phyloP scores from a whole-genome alignment of 2,888 invertebrate genomes.

The Agapostemon virescens region DNA sequence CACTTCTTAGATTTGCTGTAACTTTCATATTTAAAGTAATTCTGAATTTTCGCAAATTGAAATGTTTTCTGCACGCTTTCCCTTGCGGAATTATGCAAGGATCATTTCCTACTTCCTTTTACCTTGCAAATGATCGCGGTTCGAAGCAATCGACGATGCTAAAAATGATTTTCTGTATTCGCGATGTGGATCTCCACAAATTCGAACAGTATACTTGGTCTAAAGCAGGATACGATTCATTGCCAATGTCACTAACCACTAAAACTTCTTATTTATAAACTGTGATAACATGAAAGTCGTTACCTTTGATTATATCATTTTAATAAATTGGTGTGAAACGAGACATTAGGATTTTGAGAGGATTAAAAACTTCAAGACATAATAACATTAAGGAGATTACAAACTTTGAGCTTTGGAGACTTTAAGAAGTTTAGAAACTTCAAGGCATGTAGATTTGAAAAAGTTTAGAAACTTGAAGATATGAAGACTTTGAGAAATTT shows the following conservation, averaged over 20 bases:
- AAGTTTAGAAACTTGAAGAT: too few relatives aligned
- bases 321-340: too few relatives aligned
- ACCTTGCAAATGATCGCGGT: not conserved
- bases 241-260: not conserved
- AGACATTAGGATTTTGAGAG: too few relatives aligned
- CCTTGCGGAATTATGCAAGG: not conserved
- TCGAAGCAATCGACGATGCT: not conserved
- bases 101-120: not conserved
- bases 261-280: not conserved
- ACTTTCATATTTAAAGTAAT: not conserved
- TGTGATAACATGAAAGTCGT: too few relatives aligned
- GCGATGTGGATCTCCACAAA: not conserved
- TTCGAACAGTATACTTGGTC: not conserved
- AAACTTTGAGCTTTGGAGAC: too few relatives aligned
- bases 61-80: not conserved
- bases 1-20: not conserved
- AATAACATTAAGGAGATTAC: too few relatives aligned
- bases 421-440: too few relatives aligned
- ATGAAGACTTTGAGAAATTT: too few relatives aligned
- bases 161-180: not conserved
- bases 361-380: too few relatives aligned
- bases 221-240: not conserved
- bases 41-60: not conserved
- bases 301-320: too few relatives aligned
- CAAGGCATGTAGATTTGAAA: too few relatives aligned